A percentile compares a stretch with the other conserved stretches of the same genome.
Conservation (phyloP, 2,888 invertebrate species). For the Ichneumon xanthorius region DNA sequence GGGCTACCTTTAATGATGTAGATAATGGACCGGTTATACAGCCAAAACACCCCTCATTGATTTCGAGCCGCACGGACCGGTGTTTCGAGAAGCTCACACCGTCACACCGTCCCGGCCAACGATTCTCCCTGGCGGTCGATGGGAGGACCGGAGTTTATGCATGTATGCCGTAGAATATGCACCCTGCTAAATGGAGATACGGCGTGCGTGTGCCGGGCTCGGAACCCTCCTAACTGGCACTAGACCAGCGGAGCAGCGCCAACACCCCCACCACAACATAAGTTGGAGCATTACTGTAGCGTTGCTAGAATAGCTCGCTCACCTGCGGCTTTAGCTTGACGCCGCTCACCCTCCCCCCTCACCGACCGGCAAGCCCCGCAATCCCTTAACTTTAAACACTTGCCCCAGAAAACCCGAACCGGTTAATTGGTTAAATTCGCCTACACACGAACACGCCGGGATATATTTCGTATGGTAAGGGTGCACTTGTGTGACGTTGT, state of each 20-base stretch:
- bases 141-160: neutral
- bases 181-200: constrained; percentile 33
- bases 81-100: constrained; percentile 34
- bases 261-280: neutral
- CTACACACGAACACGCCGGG: constrained; percentile 36
- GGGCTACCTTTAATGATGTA: constrained; percentile 78
- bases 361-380: no score
- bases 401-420: constrained; percentile 69
- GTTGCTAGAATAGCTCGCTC: constrained; percentile 49
- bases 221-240: constrained; percentile 22
- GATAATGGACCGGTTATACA: constrained; percentile 77
- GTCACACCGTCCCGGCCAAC: neutral
- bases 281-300: constrained; percentile 7
- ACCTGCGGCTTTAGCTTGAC: constrained; percentile 46
- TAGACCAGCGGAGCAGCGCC: constrained; percentile 11
- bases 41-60: constrained; percentile 73
- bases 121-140: constrained; percentile 15
- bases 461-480: neutral
- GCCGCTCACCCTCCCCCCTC: constrained; percentile 25
- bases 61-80: constrained; percentile 68
- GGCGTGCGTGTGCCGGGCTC: constrained; percentile 38
- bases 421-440: constrained; percentile 72
- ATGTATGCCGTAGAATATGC: constrained; percentile 6
- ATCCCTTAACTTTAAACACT: constrained; percentile 74
- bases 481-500: neutral